Conservation (phyloP, 2,797 vertebrate genomes). For the Neosilurus hyrtlii region DNA sequence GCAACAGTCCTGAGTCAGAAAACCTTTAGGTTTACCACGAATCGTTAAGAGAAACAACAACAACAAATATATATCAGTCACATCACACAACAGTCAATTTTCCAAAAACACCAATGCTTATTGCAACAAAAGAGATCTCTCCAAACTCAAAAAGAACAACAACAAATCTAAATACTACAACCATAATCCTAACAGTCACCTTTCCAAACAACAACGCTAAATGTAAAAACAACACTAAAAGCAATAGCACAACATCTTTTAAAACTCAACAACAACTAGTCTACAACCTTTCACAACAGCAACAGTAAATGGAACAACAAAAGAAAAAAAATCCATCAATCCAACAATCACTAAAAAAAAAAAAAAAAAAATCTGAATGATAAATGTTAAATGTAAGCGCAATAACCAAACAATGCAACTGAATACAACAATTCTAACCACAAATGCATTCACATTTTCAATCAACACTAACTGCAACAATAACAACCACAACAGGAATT, state of each 20-base stretch:
- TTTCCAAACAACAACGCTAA: background rate
- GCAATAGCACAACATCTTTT: background rate
- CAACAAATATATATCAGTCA: background rate
- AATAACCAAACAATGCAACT: too few relatives aligned
- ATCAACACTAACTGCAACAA: too few relatives aligned
- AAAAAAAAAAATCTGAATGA: too few relatives aligned
- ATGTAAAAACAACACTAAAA: too few relatives aligned
- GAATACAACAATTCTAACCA: background rate
- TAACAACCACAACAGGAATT: too few relatives aligned
- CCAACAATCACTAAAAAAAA: too few relatives aligned
- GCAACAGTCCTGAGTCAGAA: too few relatives aligned
- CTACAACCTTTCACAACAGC: background rate
- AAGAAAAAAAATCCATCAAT: background rate
- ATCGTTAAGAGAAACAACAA: background rate
- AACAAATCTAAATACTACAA: background rate
- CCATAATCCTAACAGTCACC: background rate
- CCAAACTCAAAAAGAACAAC: background rate
- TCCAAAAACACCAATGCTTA: background rate
- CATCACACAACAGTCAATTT: background rate
- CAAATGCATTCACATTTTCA: background rate
- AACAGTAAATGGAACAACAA: too few relatives aligned
- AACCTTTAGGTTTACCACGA: too few relatives aligned
- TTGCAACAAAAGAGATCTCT: background rate
- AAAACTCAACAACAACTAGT: background rate
- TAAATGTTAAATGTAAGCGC: background rate